Evolutionary conservation across 1,140 invertebrate genomes (phyloP).

Genomic region (Brachionus rubens): DNA sequence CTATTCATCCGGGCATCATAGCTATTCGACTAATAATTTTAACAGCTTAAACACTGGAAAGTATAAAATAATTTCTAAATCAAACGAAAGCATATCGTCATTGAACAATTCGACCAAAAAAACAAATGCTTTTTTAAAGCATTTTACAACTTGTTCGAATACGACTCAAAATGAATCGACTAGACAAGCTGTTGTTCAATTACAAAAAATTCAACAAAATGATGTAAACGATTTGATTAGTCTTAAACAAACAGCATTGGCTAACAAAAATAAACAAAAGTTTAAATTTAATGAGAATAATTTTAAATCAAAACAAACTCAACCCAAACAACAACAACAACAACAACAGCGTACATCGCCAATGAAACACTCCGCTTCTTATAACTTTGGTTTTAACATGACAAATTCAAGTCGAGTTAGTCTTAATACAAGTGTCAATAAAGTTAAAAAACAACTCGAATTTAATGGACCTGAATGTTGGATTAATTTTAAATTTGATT

Average conservation of each 20-base stretch:
- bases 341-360: not conserved
- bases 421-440: not conserved
- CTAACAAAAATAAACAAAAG: not conserved
- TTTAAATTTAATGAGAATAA: not conserved
- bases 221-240: constrained; percentile 10
- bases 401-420: constrained; percentile 7
- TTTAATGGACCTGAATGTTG: constrained; percentile 49
- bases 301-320: too few relatives aligned
- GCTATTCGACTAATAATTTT: constrained; percentile 21
- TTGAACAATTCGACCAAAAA: constrained; percentile 15
- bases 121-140: constrained; percentile 5
- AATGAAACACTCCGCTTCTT: constrained; percentile 31
- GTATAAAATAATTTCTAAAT: constrained; percentile 26
- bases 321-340: too few relatives aligned
- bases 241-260: constrained; percentile 10
- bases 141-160: not conserved
- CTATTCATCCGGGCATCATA: not conserved
- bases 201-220: constrained; percentile 30
- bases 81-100: constrained; percentile 26
- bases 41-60: constrained; percentile 3
- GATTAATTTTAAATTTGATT: constrained; percentile 53
- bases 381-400: constrained; percentile 41
- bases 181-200: not conserved
- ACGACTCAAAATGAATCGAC: not conserved
- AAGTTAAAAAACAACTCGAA: constrained; percentile 30